Percentiles rank a stretch among this genome's conserved stretches.
Conservation (phyloP, 2,888 invertebrate species). For the Sympetrum striolatum region DNA sequence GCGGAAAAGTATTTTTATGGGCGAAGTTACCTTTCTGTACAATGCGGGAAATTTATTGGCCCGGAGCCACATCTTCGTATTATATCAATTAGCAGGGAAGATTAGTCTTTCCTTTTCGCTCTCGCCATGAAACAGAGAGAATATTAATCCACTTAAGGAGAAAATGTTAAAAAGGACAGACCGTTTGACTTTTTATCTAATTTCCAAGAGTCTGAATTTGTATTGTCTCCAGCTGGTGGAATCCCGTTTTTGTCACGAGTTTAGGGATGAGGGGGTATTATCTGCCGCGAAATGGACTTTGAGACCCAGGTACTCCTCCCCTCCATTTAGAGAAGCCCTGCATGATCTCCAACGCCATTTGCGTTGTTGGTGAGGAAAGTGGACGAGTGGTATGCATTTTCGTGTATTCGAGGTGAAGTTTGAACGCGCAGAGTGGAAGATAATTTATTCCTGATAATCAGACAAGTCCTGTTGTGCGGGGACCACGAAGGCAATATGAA, state of each 20-base stretch:
- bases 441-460: not conserved
- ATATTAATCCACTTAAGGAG: no score
- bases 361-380: not conserved
- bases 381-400: not conserved
- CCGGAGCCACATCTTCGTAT: no score
- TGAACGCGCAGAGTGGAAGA: not conserved
- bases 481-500: not conserved
- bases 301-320: slow-evolving; percentile 15
- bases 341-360: not conserved
- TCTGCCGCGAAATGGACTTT: slow-evolving; percentile 32
- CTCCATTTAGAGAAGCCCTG: not conserved
- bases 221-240: slow-evolving; percentile 19
- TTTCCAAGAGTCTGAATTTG: not conserved
- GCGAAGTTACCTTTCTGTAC: no score
- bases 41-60: no score
- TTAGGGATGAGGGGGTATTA: not conserved
- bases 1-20: no score
- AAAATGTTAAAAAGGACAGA: no score
- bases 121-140: no score
- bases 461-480: not conserved
- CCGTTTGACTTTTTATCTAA: not conserved
- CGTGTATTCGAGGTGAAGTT: not conserved
- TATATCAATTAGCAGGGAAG: no score
- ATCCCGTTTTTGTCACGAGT: slow-evolving; percentile 6
- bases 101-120: no score